phyloP scores from a whole-genome alignment of 2,797 vertebrate genomes.

The Periparus ater region DNA sequence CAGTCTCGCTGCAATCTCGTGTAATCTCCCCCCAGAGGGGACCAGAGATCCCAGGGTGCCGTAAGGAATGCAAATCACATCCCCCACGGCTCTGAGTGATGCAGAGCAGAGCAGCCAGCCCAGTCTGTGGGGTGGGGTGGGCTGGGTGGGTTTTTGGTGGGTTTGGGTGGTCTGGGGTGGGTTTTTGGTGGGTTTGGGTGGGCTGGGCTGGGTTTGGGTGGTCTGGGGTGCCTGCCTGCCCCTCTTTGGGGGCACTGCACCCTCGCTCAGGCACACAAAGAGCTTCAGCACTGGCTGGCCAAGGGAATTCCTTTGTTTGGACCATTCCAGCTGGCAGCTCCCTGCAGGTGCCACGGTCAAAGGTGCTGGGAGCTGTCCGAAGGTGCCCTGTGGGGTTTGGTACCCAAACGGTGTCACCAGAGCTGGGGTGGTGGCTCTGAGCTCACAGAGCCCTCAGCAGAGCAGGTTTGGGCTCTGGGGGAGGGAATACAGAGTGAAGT shows the following conservation, averaged over 20 bases:
- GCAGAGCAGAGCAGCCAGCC: neutral
- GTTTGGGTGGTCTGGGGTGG: too few relatives aligned
- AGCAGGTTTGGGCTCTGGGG: neutral
- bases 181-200: too few relatives aligned
- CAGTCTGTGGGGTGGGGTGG: neutral
- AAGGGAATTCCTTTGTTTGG: neutral
- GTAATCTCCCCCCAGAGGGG: neutral
- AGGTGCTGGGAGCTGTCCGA: neutral
- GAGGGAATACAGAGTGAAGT: fast-evolving
- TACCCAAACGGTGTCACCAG: neutral
- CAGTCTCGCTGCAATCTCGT: neutral
- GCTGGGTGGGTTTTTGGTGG: neutral
- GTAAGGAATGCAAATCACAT: constrained; percentile 35
- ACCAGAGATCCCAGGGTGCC: neutral
- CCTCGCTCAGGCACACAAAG: neutral
- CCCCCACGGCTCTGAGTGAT: neutral
- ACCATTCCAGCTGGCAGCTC: neutral
- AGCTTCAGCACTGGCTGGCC: neutral
- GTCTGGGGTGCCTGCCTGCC: neutral
- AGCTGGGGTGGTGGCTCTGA: neutral
- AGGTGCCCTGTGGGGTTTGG: neutral
- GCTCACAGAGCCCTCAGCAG: neutral
- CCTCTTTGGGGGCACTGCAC: neutral
- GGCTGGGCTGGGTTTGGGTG: too few relatives aligned
- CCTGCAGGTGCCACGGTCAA: neutral